Base-by-base conservation (phyloP, 2,113 vertebrate genomes). In the Chitala chitala region DNA sequence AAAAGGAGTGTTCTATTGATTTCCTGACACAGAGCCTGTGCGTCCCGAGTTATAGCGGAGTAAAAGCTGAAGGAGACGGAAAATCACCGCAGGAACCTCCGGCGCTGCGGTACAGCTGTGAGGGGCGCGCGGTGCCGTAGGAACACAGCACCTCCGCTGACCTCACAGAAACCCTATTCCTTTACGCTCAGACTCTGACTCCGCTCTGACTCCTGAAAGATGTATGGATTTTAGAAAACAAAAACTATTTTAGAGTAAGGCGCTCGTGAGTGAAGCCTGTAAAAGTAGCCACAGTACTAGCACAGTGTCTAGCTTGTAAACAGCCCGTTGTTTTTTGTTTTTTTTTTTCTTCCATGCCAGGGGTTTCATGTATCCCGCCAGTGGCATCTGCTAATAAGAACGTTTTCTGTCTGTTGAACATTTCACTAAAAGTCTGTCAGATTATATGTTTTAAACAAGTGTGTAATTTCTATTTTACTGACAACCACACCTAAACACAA, bases 1-100 rank as follows among this genome's bases (percentile, higher is more conserved):
- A 50, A 73, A 48, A 42, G 26, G 55, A 50, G 71, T 51, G 58
- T 72, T 72, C 6, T 50, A 73, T 73, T 61, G 71, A 73, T 73
- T 73, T 73, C 58, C 71, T 73, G 58, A 73, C 71, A 73, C 29
- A 26, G 24, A n/a, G 56, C 22, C 44, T 73, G 42, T 17, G 26
- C 12, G 15, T 50, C 44, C 17, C 17, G 24, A 33, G 58, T 42
- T 17, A 33, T 48, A 36, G 50, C 22, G 24, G 56, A 73, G 51
- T 63, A 73, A 63, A 58, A 50, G 42, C 42, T 33, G 42, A 46
- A 72, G 22, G 22, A 59, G 71, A 56, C 54, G 31, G 58, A 22
- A 73, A 63, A 61, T 73, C 71, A 51, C 26, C 15, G 71, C 44
- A n/a, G 58, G 64, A 26, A 61, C 38, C 38, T n/a, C 56, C 40